These are phyloP conservation scores for Eptesicus fuscus DNA, from an alignment of 2,113 vertebrate species.

Conservation along the genomic window DNA sequence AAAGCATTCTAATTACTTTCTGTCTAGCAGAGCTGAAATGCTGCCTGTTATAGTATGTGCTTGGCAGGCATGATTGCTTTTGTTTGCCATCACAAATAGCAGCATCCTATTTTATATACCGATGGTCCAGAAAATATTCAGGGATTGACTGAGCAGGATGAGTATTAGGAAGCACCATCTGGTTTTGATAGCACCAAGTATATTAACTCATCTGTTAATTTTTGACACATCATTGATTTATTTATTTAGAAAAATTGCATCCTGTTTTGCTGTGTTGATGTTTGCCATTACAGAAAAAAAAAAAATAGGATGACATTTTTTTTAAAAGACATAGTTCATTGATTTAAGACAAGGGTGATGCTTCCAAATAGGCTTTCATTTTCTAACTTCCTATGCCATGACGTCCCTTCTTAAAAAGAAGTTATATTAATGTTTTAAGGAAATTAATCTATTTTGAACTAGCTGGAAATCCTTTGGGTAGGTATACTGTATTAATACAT, in stretches of 20 bases:
- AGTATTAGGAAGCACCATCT: slow-evolving; percentile 85
- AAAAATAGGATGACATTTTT: slow-evolving; percentile 79
- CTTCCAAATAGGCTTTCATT: slow-evolving; percentile 70
- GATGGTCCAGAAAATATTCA: slow-evolving; percentile 87
- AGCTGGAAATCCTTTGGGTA: slow-evolving; percentile 27
- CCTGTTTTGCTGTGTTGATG: slow-evolving; percentile 82
- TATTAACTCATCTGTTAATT: slow-evolving; percentile 88
- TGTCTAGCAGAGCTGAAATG: slow-evolving; percentile 90
- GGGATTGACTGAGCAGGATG: slow-evolving; percentile 86
- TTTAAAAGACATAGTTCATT: slow-evolving; percentile 73
- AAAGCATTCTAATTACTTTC: slow-evolving; percentile 93
- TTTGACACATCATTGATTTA: slow-evolving; percentile 87
- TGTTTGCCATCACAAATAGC: slow-evolving; percentile 91
- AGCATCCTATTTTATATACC: slow-evolving; percentile 88
- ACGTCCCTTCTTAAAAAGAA: slow-evolving; percentile 44
- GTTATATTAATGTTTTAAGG: slow-evolving; percentile 53
- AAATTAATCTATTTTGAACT: slow-evolving; percentile 24
- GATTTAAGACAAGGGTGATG: slow-evolving; percentile 70
- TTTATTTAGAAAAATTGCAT: slow-evolving; percentile 86
- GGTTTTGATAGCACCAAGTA: slow-evolving; percentile 82
- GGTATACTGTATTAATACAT: not conserved
- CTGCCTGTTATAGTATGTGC: slow-evolving; percentile 89
- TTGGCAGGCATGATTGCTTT: slow-evolving; percentile 91
- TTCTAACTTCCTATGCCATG: slow-evolving; percentile 26
- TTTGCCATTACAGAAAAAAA: slow-evolving; percentile 79